phyloP scores from a whole-genome alignment of 2,113 vertebrate genomes.

The Pterocles burchelli region DNA sequence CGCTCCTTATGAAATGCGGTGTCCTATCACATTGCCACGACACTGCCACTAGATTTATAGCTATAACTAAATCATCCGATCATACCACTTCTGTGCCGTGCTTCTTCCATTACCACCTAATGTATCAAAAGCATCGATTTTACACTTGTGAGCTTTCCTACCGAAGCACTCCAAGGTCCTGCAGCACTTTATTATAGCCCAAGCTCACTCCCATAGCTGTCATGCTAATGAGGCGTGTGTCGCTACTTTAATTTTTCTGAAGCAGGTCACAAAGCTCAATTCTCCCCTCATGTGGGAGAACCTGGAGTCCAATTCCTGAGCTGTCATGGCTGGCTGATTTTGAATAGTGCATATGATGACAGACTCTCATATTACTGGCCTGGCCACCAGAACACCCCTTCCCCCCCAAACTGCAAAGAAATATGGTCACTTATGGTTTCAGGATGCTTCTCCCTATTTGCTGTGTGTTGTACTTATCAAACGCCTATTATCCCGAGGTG shows the following conservation, averaged over 20 bases:
- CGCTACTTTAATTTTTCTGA: slow-evolving; percentile 33
- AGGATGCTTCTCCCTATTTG: neutral
- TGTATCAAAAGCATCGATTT: slow-evolving; percentile 67
- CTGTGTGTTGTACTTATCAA: neutral
- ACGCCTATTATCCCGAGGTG: neutral
- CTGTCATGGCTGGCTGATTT: slow-evolving; percentile 12
- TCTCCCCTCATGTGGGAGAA: slow-evolving; percentile 45
- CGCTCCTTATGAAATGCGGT: slow-evolving; percentile 1
- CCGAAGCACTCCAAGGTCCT: slow-evolving; percentile 24
- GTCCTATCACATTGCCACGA: slow-evolving; percentile 47
- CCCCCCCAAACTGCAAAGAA: neutral
- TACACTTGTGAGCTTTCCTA: slow-evolving; percentile 14
- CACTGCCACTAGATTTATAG: slow-evolving; percentile 53
- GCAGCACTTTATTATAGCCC: slow-evolving; percentile 36
- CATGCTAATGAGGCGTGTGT: slow-evolving; percentile 55
- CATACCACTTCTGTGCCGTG: slow-evolving; percentile 52
- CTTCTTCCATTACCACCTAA: slow-evolving; percentile 59
- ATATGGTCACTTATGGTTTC: neutral
- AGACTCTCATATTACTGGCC: neutral
- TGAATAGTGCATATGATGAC: slow-evolving; percentile 19
- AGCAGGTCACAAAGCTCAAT: slow-evolving; percentile 31
- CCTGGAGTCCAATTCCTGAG: slow-evolving; percentile 27
- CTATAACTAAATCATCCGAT: slow-evolving; percentile 63
- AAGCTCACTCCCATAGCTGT: slow-evolving; percentile 38
- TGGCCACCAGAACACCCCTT: neutral